Conservation (phyloP, 2,797 vertebrate genomes). For the Threskiornis aethiopicus region DNA sequence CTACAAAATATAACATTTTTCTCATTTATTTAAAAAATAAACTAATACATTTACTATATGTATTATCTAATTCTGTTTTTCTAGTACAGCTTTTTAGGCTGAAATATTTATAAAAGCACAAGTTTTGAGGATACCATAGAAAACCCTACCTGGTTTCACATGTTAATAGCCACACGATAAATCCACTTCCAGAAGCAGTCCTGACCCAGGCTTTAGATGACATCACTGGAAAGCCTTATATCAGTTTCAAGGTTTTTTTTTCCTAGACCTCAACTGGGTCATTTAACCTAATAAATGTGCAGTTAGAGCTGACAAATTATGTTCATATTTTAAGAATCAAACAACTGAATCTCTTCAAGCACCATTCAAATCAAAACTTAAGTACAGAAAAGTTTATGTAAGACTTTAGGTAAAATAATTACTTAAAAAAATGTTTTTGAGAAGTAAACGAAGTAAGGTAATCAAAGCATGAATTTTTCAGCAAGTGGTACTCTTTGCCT, state of each 20-base stretch:
- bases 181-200: not conserved
- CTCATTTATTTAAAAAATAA: not conserved
- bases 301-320: not conserved
- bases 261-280: accelerated
- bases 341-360: not conserved
- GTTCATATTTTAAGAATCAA: not conserved
- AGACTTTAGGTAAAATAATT: not conserved
- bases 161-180: not conserved
- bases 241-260: accelerated
- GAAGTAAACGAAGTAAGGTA: not conserved
- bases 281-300: not conserved
- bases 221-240: not conserved
- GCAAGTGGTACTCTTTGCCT: not conserved
- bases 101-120: not conserved
- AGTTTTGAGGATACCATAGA: not conserved
- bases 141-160: not conserved
- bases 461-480: not conserved
- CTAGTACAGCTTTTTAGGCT: not conserved
- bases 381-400: not conserved
- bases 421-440: not conserved
- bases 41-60: not conserved
- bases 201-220: not conserved
- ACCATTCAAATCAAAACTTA: not conserved
- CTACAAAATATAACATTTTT: not conserved
- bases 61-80: not conserved